These are phyloP conservation scores for Hestina assimilis DNA, from an alignment of 1,140 invertebrate genomes.

Conservation along the genomic window DNA sequence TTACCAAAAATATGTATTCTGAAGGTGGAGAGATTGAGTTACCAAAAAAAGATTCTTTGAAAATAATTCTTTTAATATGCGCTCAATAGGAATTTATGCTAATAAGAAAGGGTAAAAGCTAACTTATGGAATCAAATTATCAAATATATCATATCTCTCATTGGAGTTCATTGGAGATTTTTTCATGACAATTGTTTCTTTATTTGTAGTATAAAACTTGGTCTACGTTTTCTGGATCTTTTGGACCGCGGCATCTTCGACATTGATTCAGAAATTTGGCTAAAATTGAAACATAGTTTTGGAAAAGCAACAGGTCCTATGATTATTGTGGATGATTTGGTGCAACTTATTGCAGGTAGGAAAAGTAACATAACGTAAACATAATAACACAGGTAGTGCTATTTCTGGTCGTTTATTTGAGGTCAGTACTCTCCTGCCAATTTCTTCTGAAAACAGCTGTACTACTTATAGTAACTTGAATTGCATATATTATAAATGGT, in stretches of 20 bases:
- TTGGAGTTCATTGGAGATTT: background rate
- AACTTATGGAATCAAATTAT: background rate
- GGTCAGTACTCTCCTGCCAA: no score
- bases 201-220: slow-evolving; percentile 54
- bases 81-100: no score
- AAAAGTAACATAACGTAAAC: background rate
- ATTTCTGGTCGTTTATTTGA: no score
- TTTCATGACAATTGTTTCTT: slow-evolving; percentile 1
- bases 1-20: no score
- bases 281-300: slow-evolving; percentile 49
- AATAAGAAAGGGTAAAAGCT: no score
- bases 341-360: slow-evolving; percentile 53
- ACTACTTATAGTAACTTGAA: no score
- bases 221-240: slow-evolving; percentile 50
- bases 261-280: slow-evolving; percentile 48
- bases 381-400: no score
- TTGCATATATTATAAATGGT: no score
- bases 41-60: no score
- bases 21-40: no score
- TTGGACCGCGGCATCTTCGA: slow-evolving; percentile 56
- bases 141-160: background rate
- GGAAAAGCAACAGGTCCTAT: slow-evolving; percentile 39
- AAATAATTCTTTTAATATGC: no score
- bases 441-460: no score
- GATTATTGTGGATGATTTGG: slow-evolving; percentile 43